Evolutionary conservation across 2,888 invertebrate species (phyloP).

Genomic region (Tetranychus piercei): DNA sequence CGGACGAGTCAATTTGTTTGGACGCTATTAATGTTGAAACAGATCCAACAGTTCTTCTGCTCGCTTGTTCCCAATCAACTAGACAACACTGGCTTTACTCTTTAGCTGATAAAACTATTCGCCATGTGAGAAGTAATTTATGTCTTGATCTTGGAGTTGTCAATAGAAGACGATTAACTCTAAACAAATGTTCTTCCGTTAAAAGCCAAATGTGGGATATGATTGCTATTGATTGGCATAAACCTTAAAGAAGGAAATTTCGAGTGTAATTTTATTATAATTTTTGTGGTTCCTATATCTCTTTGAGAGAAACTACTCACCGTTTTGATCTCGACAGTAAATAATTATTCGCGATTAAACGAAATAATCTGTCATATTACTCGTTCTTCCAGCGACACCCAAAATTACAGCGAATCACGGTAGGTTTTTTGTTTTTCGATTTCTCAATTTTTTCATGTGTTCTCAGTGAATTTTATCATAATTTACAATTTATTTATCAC

Average conservation of each 20-base stretch:
- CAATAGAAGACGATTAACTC: not conserved
- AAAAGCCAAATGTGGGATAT: slow-evolving; percentile 5
- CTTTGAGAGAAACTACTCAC: too few relatives aligned
- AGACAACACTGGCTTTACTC: slow-evolving; percentile 53
- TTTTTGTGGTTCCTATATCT: too few relatives aligned
- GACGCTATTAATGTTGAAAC: slow-evolving; percentile 42
- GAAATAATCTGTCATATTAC: too few relatives aligned
- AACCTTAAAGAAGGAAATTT: not conserved
- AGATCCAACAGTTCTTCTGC: slow-evolving; percentile 42
- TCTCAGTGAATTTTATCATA: too few relatives aligned
- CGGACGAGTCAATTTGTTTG: slow-evolving; percentile 67
- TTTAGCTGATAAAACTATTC: not conserved
- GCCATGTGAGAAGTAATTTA: not conserved
- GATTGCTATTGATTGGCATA: slow-evolving; percentile 10
- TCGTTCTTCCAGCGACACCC: too few relatives aligned
- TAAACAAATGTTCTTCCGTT: not conserved
- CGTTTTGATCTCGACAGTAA: too few relatives aligned
- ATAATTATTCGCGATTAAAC: too few relatives aligned
- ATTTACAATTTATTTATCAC: too few relatives aligned
- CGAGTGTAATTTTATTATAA: too few relatives aligned
- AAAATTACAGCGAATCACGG: too few relatives aligned
- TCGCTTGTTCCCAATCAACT: slow-evolving; percentile 47
- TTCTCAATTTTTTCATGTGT: too few relatives aligned
- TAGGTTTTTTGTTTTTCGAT: too few relatives aligned
- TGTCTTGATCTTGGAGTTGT: not conserved